These are phyloP conservation scores for Polypedilum pembai DNA, from an alignment of 1,140 invertebrate species.

Conservation along the genomic window DNA sequence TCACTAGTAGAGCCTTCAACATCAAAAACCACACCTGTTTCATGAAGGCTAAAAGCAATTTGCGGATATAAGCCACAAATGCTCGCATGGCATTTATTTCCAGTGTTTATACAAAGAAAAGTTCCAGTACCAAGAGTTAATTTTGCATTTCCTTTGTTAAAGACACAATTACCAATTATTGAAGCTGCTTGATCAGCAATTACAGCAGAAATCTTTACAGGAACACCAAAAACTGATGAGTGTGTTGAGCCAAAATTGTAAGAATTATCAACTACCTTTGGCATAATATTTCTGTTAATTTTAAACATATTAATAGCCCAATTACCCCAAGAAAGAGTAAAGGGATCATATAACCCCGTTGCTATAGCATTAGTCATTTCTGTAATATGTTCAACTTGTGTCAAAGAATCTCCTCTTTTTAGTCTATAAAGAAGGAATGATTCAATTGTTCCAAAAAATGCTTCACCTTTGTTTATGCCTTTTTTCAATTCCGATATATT, in stretches of 20 bases:
- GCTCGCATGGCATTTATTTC: constrained; percentile 65
- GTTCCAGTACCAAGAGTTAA: constrained; percentile 91
- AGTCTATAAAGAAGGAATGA: constrained; percentile 86
- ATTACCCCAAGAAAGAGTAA: constrained; percentile 69
- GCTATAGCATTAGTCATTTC: constrained; percentile 84
- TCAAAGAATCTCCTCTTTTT: constrained; percentile 29
- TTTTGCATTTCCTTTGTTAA: constrained; percentile 74
- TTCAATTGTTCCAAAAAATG: constrained; percentile 85
- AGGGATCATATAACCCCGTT: constrained; percentile 91
- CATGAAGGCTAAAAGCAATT: constrained; percentile 65
- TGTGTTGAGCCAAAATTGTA: constrained; percentile 64
- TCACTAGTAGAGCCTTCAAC: constrained; percentile 81
- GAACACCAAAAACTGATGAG: constrained; percentile 62
- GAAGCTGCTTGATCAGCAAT: constrained; percentile 79
- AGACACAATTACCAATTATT: constrained; percentile 86
- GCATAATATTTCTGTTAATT: constrained; percentile 65
- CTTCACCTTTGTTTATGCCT: constrained; percentile 53
- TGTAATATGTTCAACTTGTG: constrained; percentile 56
- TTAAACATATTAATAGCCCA: constrained; percentile 63
- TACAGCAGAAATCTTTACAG: constrained; percentile 51
- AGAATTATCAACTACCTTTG: constrained; percentile 68
- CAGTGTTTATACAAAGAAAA: constrained; percentile 86
- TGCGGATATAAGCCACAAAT: constrained; percentile 78
- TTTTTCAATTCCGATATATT: constrained; percentile 59
- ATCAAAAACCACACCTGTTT: constrained; percentile 57